Evolutionary conservation across 2,113 vertebrate genomes (phyloP).

Genomic region (Lagopus leucura): DNA sequence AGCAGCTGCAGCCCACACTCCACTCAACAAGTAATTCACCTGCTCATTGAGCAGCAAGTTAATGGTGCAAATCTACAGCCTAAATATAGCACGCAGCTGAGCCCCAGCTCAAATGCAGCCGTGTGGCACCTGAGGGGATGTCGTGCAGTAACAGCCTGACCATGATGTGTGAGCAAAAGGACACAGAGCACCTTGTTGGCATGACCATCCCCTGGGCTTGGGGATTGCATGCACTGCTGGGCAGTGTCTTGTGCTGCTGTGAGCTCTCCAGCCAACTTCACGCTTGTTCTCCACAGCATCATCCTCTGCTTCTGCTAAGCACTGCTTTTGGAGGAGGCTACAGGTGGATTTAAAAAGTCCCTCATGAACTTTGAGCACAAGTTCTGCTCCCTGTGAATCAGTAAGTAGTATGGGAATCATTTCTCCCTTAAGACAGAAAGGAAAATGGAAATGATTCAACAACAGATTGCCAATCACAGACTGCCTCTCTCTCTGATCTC

Average conservation of each 20-base stretch:
- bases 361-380: neutral
- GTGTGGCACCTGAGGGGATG: neutral
- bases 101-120: neutral
- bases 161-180: neutral
- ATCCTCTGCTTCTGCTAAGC: no score
- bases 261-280: neutral
- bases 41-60: neutral
- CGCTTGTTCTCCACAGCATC: neutral
- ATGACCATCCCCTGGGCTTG: fast-evolving
- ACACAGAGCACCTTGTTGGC: neutral
- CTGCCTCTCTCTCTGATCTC: neutral
- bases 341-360: neutral
- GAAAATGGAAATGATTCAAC: neutral
- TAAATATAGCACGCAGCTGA: constrained; percentile 10
- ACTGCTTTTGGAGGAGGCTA: neutral
- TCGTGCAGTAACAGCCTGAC: neutral
- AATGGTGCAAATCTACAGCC: constrained; percentile 47
- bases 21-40: neutral
- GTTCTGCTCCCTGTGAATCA: neutral
- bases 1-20: neutral
- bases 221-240: neutral
- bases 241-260: neutral
- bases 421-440: neutral
- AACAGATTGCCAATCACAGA: neutral
- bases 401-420: neutral